A percentile compares a stretch with the other conserved stretches of the same genome.
phyloP scores from a whole-genome alignment of 2,797 vertebrate species.

The Nasua narica region DNA sequence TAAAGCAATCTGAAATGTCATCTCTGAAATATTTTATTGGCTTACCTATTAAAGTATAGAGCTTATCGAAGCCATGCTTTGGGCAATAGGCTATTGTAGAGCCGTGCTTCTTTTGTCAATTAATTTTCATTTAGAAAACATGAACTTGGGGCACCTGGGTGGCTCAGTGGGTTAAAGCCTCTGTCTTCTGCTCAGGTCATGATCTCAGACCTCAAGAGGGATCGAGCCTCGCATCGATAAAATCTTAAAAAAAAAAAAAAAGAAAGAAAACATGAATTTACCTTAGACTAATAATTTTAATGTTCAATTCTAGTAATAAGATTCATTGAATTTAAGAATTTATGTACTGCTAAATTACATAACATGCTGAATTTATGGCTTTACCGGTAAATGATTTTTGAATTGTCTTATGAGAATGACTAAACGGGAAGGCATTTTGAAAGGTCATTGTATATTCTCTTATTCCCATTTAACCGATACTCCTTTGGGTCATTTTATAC shows the following conservation, averaged over 20 bases:
- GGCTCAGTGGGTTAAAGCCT: no score
- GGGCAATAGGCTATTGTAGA: neutral
- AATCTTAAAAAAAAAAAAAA: no score
- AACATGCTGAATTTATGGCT: slow-evolving; percentile 9
- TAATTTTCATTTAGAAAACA: slow-evolving; percentile 64
- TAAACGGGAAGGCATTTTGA: neutral
- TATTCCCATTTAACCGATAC: neutral
- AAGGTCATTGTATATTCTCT: neutral
- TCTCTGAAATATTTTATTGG: slow-evolving; percentile 36
- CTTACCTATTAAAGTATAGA: neutral
- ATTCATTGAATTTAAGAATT: slow-evolving; percentile 6
- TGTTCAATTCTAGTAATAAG: slow-evolving; percentile 16
- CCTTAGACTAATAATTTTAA: slow-evolving; percentile 28
- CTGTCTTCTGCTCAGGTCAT: no score
- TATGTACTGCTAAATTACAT: neutral
- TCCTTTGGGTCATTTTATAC: neutral
- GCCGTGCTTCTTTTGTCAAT: neutral
- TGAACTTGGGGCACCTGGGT: neutral
- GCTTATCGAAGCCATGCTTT: neutral
- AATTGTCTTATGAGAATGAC: neutral
- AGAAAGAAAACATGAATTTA: slow-evolving; percentile 38
- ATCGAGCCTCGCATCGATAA: no score
- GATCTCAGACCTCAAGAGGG: no score
- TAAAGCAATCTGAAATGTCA: neutral
- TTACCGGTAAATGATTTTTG: neutral